Evolutionary conservation across 2,888 invertebrate genomes (phyloP), one percentile per base, ranked within the genome.

Genomic region (Lasiommata megera): DNA sequence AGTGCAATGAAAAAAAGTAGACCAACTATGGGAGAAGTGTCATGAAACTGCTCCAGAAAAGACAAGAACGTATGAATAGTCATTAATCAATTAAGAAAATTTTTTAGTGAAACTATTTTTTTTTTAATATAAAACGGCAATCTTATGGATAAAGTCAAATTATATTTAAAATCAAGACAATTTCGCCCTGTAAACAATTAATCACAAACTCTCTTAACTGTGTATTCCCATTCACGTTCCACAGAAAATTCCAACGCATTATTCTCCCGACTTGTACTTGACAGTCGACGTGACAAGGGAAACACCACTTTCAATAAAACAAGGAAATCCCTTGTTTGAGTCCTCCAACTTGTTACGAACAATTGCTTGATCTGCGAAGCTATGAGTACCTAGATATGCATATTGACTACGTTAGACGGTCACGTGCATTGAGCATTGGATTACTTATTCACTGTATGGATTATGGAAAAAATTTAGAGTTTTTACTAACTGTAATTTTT

Each of bases 251-350:
- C 55, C 62, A 58, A 65, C 63, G 70, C 84, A 84, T 87, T 83
- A 73, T 77, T 73, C 76, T 74, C 73, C 75, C 76, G 71, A 67
- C 73, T 72, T 71, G 74, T 75, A 52, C 73, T 75, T 74, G 73
- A 70, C 77, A 76, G 80, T 80, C 77, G 74, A 77, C 74, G 76
- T 68, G 69, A 63, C 64, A 68, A 77, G 84, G 84, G 85, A 82
- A 78, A 80, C 74, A 74, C 70, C 67, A 75, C 76, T 77, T 74
- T 74, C 78, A 81, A 82, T 82, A 79, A 81, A 84, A 83, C 83
- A 76, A 74, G 80, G 74, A 82, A 82, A 80, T 74, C 78, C 76
- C 74, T 77, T 79, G 79, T 82, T 75, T 75, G 77, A 76, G 76
- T 79, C 80, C 80, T 80, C 80, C 76, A 67, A 67, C 67, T 71